Evolutionary conservation across 2,888 invertebrate genomes (phyloP).

Genomic region (Lacanobia wlatinum): DNA sequence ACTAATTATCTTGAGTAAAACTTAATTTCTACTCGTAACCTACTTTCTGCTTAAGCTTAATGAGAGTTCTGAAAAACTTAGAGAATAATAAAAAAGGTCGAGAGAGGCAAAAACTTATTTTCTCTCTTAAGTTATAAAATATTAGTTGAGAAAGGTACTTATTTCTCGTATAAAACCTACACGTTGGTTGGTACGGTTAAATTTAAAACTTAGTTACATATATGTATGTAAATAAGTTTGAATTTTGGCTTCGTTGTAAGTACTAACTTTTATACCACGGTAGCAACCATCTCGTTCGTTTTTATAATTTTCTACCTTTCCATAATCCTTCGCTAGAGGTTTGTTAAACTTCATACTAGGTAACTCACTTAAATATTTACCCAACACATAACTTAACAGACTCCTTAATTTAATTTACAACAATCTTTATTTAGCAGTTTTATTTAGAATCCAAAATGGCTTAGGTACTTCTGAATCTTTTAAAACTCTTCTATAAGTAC

Average conservation of each 20-base stretch:
- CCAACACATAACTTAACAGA: not conserved
- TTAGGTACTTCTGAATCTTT: too few species aligned
- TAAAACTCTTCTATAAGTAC: too few species aligned
- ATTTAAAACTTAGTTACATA: not conserved
- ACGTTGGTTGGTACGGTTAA: not conserved
- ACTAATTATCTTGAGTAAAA: slow-evolving; percentile 51
- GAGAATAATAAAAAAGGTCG: slow-evolving; percentile 56
- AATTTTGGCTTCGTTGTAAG: slow-evolving; percentile 2
- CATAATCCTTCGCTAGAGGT: not conserved
- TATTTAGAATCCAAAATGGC: not conserved
- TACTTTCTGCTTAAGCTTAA: slow-evolving; percentile 55
- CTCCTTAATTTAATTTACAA: not conserved
- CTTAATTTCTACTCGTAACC: slow-evolving; percentile 54
- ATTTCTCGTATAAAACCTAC: not conserved
- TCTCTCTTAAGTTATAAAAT: slow-evolving; percentile 26
- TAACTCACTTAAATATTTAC: not conserved
- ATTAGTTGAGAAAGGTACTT: slow-evolving; percentile 4
- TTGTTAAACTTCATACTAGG: not conserved
- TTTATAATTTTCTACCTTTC: slow-evolving; percentile 6
- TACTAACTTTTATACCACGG: not conserved
- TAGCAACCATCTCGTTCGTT: not conserved
- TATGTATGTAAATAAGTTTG: slow-evolving; percentile 2
- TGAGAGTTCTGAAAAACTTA: slow-evolving; percentile 53
- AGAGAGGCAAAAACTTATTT: slow-evolving; percentile 33
- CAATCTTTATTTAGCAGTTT: too few species aligned